phyloP scores from a whole-genome alignment of 2,888 invertebrate genomes.

The Xanthostigma xanthostigma region DNA sequence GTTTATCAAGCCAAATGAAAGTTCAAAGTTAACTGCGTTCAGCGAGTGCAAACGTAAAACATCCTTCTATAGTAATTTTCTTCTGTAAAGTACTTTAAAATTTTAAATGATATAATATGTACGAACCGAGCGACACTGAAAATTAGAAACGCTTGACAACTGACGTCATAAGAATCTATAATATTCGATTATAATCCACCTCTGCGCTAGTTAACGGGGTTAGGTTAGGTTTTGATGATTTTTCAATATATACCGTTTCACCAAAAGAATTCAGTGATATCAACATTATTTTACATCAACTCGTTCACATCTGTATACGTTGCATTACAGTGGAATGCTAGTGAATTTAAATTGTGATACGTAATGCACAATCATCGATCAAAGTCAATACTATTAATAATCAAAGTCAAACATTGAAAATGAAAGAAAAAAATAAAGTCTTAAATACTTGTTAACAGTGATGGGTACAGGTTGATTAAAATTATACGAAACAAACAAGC shows the following conservation, averaged over 20 bases:
- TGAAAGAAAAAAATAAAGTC: slow-evolving; percentile 5
- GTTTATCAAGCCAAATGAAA: too few relatives aligned
- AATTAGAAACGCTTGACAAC: too few relatives aligned
- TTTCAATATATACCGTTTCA: background rate
- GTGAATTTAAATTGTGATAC: too few relatives aligned
- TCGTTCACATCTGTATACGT: too few relatives aligned
- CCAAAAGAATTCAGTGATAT: background rate
- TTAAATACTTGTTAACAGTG: slow-evolving; percentile 11
- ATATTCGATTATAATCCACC: slow-evolving; percentile 4
- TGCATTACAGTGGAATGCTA: too few relatives aligned
- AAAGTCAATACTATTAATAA: slow-evolving; percentile 31
- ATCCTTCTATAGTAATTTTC: too few relatives aligned
- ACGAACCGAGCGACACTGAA: too few relatives aligned
- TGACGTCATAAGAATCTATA: background rate
- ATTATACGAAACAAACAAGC: background rate
- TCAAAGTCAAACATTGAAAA: slow-evolving; percentile 25
- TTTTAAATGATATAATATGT: too few relatives aligned
- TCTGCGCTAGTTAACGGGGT: background rate
- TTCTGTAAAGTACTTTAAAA: too few relatives aligned
- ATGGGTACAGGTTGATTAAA: background rate
- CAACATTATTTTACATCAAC: too few relatives aligned
- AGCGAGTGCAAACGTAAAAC: too few relatives aligned
- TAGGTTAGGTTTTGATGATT: background rate
- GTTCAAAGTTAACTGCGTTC: too few relatives aligned
- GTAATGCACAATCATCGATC: slow-evolving; percentile 21